Conservation (phyloP, 2,113 vertebrate species). For the Nothoprocta pentlandii region DNA sequence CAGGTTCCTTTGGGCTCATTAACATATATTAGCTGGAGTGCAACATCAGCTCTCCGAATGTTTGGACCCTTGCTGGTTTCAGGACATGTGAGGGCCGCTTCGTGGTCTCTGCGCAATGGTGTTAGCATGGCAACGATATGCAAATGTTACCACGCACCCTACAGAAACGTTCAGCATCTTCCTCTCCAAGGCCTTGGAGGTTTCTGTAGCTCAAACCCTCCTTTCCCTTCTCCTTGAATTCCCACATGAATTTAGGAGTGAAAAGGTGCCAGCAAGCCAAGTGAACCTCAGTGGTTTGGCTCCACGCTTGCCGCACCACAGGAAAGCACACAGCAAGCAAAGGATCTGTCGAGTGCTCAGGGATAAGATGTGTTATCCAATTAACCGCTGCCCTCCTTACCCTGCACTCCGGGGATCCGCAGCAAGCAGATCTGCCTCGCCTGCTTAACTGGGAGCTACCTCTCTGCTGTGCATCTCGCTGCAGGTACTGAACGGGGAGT, state of each 20-base stretch:
- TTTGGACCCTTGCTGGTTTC: background rate
- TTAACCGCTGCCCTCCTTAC: rapidly evolving
- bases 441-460: background rate
- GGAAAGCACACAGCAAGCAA: background rate
- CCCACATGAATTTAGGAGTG: background rate
- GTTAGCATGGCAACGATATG: background rate
- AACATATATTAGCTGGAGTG: conserved; percentile 17
- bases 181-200: background rate
- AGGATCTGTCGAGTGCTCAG: background rate
- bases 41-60: background rate
- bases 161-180: background rate
- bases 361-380: background rate
- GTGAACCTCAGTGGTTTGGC: background rate
- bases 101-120: background rate
- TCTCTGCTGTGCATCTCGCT: background rate
- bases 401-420: rapidly evolving
- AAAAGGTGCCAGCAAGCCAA: background rate
- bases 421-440: background rate
- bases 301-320: rapidly evolving
- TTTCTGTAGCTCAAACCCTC: background rate
- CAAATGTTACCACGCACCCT: background rate
- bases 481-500: background rate
- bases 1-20: conserved; percentile 37
- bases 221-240: background rate
- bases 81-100: background rate